These are phyloP conservation scores for Platyscelio sp. DNA, from an alignment of 2,888 invertebrate genomes.

Conservation along the genomic window DNA sequence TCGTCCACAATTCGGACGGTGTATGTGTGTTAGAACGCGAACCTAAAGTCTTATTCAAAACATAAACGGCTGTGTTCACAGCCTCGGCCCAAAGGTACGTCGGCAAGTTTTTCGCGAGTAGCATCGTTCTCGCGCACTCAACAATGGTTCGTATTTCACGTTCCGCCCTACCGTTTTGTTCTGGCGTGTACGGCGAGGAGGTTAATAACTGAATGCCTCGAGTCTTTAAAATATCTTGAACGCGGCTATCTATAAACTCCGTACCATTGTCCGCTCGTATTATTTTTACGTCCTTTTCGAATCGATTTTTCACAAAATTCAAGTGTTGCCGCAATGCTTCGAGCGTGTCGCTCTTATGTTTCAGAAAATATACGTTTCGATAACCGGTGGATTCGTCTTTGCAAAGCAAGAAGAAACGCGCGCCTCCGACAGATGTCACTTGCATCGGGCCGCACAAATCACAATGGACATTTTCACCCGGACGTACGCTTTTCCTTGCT, in stretches of 20 bases:
- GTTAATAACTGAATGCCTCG: background rate
- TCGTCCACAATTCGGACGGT: constrained; percentile 56
- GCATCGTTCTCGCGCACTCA: constrained; percentile 54
- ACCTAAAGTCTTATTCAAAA: background rate
- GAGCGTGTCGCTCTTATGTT: background rate
- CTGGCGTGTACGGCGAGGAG: background rate
- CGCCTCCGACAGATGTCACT: background rate
- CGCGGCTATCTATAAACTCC: background rate
- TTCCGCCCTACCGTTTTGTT: constrained; percentile 26
- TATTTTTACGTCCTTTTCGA: constrained; percentile 40
- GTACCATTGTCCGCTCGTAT: constrained; percentile 51
- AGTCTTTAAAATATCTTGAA: background rate
- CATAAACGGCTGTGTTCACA: background rate
- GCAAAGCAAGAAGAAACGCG: constrained; percentile 44
- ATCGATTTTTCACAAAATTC: constrained; percentile 34
- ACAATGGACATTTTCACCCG: constrained; percentile 3
- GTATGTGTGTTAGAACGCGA: constrained; percentile 25
- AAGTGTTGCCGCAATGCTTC: background rate
- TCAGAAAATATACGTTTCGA: constrained; percentile 5
- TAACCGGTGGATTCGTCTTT: constrained; percentile 44
- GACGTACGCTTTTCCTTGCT: background rate
- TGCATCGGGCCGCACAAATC: constrained; percentile 6
- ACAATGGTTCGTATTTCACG: constrained; percentile 48
- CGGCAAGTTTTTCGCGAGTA: background rate
- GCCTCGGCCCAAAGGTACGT: background rate